Base-by-base conservation (phyloP, 2,113 vertebrate genomes). In the Lethenteron reissneri region DNA sequence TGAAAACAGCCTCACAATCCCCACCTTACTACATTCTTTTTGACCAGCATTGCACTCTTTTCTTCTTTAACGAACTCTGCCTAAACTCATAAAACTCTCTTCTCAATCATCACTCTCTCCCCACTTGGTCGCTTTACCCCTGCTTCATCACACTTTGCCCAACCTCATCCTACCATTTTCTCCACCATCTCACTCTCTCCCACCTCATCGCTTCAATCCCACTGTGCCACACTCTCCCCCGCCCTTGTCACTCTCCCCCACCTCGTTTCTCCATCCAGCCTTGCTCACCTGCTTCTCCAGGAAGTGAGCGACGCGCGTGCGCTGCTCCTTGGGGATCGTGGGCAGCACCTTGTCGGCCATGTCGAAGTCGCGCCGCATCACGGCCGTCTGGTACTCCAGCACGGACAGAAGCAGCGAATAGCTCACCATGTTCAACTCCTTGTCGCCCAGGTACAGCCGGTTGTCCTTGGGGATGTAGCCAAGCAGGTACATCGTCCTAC, bases 381-480 rank as follows among this genome's bases (percentile, higher is more conserved):
- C 94, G 2, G 94, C 94, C 0, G 94, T 97, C 78, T 99, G 94
- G 80, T 99, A 99, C 68, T 97, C 92, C 60, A 99, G 81, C 72
- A 99, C 94, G 0, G 94, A 99, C 59, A 99, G 90, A 76, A 99
- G 81, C 76, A 99, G 80, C 1, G 92, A 95, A 78, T 91, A 99
- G 76, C 86, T 97, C 12, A 99, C 92, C 1, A 99, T 96, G 78
- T 95, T 99, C 9, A 99, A 83, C 77, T 99, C 94, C 76, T 99
- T 99, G 80, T 99, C 94, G 11, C 94, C 94, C 75, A 99, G 81
- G 74, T 99, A 99, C 25, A 99, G 85, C 7, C 90, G 83, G 79
- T 99, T 96, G 77, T 99, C 94, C 79, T 99, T 99, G 41, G 94
- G 94, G 74, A 99, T 99, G 79, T 99, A 99, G 19, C 94, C 94